phyloP scores from a whole-genome alignment of 1,140 invertebrate genomes.

The Mesaphorura yosii region DNA sequence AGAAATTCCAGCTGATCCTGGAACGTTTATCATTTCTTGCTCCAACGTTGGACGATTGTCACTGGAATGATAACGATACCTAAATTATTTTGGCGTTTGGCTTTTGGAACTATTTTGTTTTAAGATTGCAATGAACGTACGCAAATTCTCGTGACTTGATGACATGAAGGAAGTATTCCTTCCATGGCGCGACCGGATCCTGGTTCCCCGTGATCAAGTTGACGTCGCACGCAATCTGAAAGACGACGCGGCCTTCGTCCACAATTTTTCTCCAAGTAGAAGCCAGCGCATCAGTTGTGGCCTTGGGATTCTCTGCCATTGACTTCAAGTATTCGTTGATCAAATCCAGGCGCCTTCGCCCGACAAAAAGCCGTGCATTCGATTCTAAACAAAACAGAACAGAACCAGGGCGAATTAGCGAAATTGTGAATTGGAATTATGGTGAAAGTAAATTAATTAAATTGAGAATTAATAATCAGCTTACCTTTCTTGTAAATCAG shows the following conservation, averaged over 20 bases:
- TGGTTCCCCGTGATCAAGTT: slow-evolving; percentile 39
- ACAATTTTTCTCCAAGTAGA: slow-evolving; percentile 24
- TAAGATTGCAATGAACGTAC: too few relatives aligned
- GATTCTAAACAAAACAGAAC: slow-evolving; percentile 15
- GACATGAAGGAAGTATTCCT: slow-evolving; percentile 30
- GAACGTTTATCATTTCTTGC: slow-evolving; percentile 15
- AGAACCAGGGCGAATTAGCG: not conserved
- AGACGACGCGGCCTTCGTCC: slow-evolving; percentile 44
- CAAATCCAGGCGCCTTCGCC: slow-evolving; percentile 25
- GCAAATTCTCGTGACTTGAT: slow-evolving; percentile 33
- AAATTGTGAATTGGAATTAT: too few relatives aligned
- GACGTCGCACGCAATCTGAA: slow-evolving; percentile 62
- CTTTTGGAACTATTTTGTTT: too few relatives aligned
- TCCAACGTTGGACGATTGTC: slow-evolving; percentile 12
- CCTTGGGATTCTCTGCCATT: slow-evolving; percentile 12
- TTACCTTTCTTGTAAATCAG: slow-evolving; percentile 22
- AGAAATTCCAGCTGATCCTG: slow-evolving; percentile 13
- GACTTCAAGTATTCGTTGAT: slow-evolving; percentile 21
- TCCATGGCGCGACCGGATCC: slow-evolving; percentile 45
- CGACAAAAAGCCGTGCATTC: slow-evolving; percentile 28
- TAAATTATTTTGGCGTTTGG: too few relatives aligned
- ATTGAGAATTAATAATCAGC: not conserved
- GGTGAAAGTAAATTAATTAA: not conserved
- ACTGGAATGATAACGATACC: slow-evolving; percentile 1
- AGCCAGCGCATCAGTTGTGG: not conserved